Base-by-base conservation (phyloP, 2,113 vertebrate genomes). In the Vulpes ferrilata region DNA sequence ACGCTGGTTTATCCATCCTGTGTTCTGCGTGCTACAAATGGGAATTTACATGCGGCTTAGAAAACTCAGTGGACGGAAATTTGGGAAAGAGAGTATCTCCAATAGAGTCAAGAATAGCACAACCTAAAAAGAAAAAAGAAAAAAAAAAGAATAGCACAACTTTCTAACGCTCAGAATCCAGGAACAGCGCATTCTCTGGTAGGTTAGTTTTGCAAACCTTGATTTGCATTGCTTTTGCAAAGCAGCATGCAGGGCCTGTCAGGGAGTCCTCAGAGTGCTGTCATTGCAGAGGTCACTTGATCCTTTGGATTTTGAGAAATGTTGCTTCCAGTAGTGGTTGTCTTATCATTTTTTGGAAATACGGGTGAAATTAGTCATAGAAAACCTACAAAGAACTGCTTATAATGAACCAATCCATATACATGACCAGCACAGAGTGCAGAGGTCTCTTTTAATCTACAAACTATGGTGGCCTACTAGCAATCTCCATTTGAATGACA, bases 21-120 rank as follows among this genome's bases (percentile, higher is more conserved):
- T n/a, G 35, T 81, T 69, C 59, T 79, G 23, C 5, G 8, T 20
- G 12, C 87, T 92, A 53, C 65, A 84, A 90, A 88, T 35, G 35
- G 76, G 25, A 88, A 32, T 95, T 95, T 93, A 84, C 95, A 90
- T 96, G 87, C 38, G 84, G 25, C 53, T 96, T 88, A 95, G 2
- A 35, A 35, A 35, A 35, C 35, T 35, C 35, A 35, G 38, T 67
- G 59, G 93, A 30, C 69, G 74, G 51, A 60, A 51, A 84, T 88
- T 88, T 57, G 20, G 5, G 35, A 64, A 92, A 69, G 22, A 30
- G 55, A 64, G 27, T 65, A 79, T 32, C 35, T 25, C 12, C 25
- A 19, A 15, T 64, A 67, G 38, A 90, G 51, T 64, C 51, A 32
- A 96, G 23, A 90, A 78, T 19, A 88, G 25, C 19, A 62, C 13